Base-by-base conservation (phyloP, 2,113 vertebrate genomes). In the Marcusenius ussheri region DNA sequence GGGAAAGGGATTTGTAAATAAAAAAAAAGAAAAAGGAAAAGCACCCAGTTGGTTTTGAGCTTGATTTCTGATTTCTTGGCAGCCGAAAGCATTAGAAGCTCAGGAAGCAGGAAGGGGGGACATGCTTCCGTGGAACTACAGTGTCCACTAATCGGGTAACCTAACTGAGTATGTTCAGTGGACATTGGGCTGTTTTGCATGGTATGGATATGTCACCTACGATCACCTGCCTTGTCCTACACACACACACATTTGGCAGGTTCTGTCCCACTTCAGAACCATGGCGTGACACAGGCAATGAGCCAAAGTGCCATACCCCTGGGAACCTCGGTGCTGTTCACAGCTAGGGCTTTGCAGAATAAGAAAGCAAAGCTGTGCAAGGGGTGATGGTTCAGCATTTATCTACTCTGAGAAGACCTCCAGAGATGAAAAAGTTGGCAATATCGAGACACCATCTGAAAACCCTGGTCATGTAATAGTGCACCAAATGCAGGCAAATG, bases 161-260 rank as follows among this genome's bases (percentile, higher is more conserved):
- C 11, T 11, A 74, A 35, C 66, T 74, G 27, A 27, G 27, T 35
- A 74, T n/a, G 1, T 35, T 35, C 66, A 31, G 7, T 24, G 8
- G 19, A 42, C 77, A 89, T 83, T 89, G 27, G 53, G 77, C 50
- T 62, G 10, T 51, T 84, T 85, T 89, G 51, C 89, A 89, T 89
- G 70, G 47, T 83, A 83, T 85, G 89, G 80, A 83, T 83, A 47
- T 62, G 51, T 45, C 11, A 6, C n/a, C 49, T 42, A 15, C 85
- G 80, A 88, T 7, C 46, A 62, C n/a, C 5, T 24, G 42, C 56
- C 17, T 13, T 21, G 53, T 45, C 42, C 35, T 42, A 87, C 49
- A 27, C 58, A 66, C 21, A 39, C 27, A 77, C 3, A 39, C 27
- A 39, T 77, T 31, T 39, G 27, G 70, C 70, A 77, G 70, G 35